Base-by-base conservation (phyloP, 2,888 invertebrate genomes). In the Biston betularia region DNA sequence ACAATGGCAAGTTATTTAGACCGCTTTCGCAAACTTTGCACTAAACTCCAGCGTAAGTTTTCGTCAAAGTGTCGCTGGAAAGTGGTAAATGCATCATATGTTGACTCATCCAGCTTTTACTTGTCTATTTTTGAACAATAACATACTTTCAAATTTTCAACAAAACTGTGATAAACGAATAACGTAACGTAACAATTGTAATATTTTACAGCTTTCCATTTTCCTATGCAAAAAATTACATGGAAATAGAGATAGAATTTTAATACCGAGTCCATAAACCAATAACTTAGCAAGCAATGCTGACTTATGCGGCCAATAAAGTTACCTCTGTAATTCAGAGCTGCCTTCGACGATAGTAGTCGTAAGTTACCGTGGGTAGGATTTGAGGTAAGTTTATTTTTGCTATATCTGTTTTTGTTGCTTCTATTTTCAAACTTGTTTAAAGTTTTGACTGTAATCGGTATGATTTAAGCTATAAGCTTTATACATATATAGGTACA, bases 1-100 rank as follows among this genome's bases (percentile, higher is more conserved):
- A 69, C 64, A 66, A 69, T 62, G 69, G 59, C 58, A 71, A 67
- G 63, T 65, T 65, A 69, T 67, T 70, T 70, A 71, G 55, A 70
- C 63, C 64, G 65, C 57, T 70, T 55, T 63, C 63, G 42, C 44
- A 44, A 65, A 67, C 66, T 68, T 62, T 50, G 57, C 40, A 33
- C 58, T 53, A 49, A 65, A 45, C 44, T 60, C 53, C 9, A 5
- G 10, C n/a, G 46, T 54, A 35, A 62, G 62, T 53, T 67, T 24
- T 42, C 14, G 55, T 62, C 55, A 55, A 61, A 50, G 60, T 62
- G 55, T 55, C 62, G 48, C 14, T n/a, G 8, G 54, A 54, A 54
- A 54, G 42, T 54, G 54, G 54, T 33, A 42, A 54, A 42, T 54
- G 42, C 15, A 12, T 15, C 12, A 33, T 42, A 42, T 54, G 54